Conservation (phyloP, 2,113 vertebrate genomes). For the Callionymus lyra region DNA sequence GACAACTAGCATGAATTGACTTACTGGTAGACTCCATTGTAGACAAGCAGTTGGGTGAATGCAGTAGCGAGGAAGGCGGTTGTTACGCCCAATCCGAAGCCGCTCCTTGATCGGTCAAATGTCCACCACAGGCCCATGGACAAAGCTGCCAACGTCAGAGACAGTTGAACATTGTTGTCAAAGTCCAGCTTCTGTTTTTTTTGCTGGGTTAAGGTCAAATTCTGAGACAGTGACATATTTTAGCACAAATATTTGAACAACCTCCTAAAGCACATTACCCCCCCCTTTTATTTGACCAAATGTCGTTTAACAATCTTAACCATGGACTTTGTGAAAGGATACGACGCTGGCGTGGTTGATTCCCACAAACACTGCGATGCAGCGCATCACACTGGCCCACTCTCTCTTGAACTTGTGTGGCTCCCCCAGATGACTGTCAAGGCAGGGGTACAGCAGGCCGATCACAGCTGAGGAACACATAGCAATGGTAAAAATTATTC, state of each 20-base stretch:
- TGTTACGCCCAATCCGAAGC: constrained; percentile 88
- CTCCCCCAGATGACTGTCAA: constrained; percentile 90
- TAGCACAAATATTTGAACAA: constrained; percentile 30
- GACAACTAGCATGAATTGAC: too few relatives aligned
- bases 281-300: neutral
- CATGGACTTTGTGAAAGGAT: constrained; percentile 69
- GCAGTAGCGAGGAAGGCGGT: constrained; percentile 89
- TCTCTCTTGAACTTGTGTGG: constrained; percentile 97
- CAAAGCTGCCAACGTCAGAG: constrained; percentile 86
- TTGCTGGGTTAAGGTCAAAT: constrained; percentile 35
- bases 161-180: constrained; percentile 92
- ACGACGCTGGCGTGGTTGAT: constrained; percentile 98
- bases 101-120: constrained; percentile 90
- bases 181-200: constrained; percentile 87
- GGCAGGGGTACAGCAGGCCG: constrained; percentile 93
- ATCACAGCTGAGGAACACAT: constrained; percentile 79
- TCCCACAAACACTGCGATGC: constrained; percentile 94
- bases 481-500: too few relatives aligned
- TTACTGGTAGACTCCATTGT: constrained; percentile 97
- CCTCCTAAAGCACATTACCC: neutral
- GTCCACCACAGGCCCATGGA: constrained; percentile 97
- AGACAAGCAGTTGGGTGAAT: constrained; percentile 87
- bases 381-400: constrained; percentile 98
- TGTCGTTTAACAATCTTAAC: neutral
- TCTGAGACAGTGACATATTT: neutral